Base-by-base conservation (phyloP, 2,797 vertebrate genomes). In the Poecile montanus region DNA sequence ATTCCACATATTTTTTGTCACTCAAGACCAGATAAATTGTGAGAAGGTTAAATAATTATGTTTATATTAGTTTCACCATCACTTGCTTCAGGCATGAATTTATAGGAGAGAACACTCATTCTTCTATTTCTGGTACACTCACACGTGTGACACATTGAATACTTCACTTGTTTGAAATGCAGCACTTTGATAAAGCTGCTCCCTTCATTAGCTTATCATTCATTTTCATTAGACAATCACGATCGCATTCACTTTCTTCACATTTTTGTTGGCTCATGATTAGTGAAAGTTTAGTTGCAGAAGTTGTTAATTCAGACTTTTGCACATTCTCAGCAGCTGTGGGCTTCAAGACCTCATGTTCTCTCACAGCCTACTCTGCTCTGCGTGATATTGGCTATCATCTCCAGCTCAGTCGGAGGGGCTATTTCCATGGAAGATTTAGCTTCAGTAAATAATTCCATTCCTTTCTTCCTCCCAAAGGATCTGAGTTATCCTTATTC, bases 121-220 rank as follows among this genome's bases (percentile, higher is more conserved):
- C 93, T 94, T 80, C 68, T 93, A 3, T 70, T 94, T 80, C 62
- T 91, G 30, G 62, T 94, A 25, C 50, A 54, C 29, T 83, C n/a
- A 47, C 2, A 4, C 34, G 3, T n/a, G 22, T 7, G 38, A 45
- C 50, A 83, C 66, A 18, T 11, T 38, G 86, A 84, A 32, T 72
- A 56, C 36, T 75, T 88, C 3, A 32, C 45, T 68, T 86, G n/a
- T 94, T 62, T 13, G 21, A 84, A 86, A 65, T 58, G 48, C n/a
- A 68, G 85, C 38, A 80, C 23, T 88, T 45, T 90, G 58, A 75
- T 72, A 54, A 68, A 89, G 80, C n/a, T 61, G 30, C 57, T 95
- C 36, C 38, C 40, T 77, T 90, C 50, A 23, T 51, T 77, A n/a
- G 20, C 21, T 75, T 75, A 30, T 65, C 44, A 92, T 89, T 85